Evolutionary conservation across 2,888 invertebrate species (phyloP), one percentile per base, ranked within the genome.

Genomic region (Lepidochrysops patricia): DNA sequence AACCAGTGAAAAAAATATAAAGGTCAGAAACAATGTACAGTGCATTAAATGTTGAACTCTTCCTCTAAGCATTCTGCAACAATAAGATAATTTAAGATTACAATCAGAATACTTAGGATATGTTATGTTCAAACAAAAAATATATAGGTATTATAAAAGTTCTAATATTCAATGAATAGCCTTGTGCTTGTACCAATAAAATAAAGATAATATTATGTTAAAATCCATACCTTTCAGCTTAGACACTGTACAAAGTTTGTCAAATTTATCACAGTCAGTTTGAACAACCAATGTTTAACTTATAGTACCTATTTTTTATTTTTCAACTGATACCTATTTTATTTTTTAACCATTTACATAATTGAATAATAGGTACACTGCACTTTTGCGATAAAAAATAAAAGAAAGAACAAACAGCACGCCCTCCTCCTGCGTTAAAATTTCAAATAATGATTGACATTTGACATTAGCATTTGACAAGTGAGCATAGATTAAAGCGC

Each of bases 1-100:
- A 67, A 93, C 84, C 84, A 96, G 94, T 76, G 96, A 95, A 66
- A 92, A 77, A 71, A 93, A 88, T 78, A 97, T 95, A 74, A 96
- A 93, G 70, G 90, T 90, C 67, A 94, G 83, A 72, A 96, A 91
- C 68, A 95, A 89, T 70, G 91, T 88, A 79, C 96, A 96, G 81
- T 97, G 97, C 69, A 96, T 85, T 72, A 93, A 85, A 84, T 97
- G 97, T 82, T 95, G 96, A 63, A 93, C 89, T 80, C 90, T 90
- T 79, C 94, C 93, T 79, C 90, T 91, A 70, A 93, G 74, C 89
- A 90, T 90, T 68, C 89, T 89, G 84, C 70, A 89, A 88, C 73
- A 77, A 77, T 19, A 9, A 32, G 19, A 15, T 26, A 25, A 6
- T n/a, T 34, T 1, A 13, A 52, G 15, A 29, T 15, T 9, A 49